Evolutionary conservation across 2,113 vertebrate species (phyloP).

Genomic region (Nannospalax galili): DNA sequence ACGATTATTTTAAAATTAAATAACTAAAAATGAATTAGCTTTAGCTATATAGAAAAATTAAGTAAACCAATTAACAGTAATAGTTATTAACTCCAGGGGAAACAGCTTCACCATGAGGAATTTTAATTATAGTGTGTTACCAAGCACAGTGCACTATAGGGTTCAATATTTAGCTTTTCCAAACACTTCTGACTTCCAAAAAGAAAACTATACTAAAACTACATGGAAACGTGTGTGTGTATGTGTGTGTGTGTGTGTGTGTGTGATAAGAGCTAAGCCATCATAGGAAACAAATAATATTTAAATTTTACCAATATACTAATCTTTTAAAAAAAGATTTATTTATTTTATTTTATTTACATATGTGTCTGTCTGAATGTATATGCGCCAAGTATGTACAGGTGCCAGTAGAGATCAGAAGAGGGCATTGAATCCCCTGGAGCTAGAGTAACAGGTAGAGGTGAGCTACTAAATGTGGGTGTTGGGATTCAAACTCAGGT

Average conservation of each 20-base stretch:
- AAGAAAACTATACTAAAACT: neutral
- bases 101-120: conserved; percentile 3
- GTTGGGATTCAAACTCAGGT: neutral
- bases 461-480: too few relatives aligned
- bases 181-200: neutral
- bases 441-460: neutral
- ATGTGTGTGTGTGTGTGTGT: neutral
- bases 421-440: neutral
- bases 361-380: neutral
- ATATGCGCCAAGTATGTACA: neutral
- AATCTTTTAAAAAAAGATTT: neutral
- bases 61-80: conserved; percentile 2
- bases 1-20: neutral
- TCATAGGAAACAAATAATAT: neutral
- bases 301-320: neutral
- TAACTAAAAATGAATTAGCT: neutral
- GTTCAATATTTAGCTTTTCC: neutral
- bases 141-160: neutral
- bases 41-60: conserved; percentile 35
- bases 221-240: neutral
- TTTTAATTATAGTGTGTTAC: neutral
- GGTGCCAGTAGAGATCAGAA: neutral
- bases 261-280: neutral
- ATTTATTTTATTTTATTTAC: neutral
- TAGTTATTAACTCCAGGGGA: neutral